Evolutionary conservation across 2,113 vertebrate genomes (phyloP).

Genomic region (Seriola quinqueradiata): DNA sequence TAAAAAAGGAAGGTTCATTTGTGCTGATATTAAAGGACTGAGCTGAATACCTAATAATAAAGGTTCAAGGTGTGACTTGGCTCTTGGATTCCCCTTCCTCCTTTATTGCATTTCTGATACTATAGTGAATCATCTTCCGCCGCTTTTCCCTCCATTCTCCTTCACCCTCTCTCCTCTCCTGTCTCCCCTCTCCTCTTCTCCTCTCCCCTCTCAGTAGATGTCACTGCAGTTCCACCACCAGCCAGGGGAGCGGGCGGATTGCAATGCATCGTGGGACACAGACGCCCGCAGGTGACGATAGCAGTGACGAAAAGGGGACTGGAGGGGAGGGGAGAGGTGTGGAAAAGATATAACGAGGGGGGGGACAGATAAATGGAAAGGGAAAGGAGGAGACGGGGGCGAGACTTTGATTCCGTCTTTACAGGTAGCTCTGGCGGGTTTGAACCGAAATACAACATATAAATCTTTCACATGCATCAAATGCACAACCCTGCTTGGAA

Average conservation of each 20-base stretch:
- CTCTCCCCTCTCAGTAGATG: constrained; percentile 82
- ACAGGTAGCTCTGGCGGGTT: constrained; percentile 18
- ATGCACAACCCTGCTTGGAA: constrained; percentile 1
- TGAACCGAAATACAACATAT: neutral
- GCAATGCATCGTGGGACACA: constrained; percentile 77
- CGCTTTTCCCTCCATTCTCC: neutral
- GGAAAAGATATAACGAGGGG: constrained; percentile 50
- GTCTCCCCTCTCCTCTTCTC: constrained; percentile 43
- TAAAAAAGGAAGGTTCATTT: constrained; percentile 9
- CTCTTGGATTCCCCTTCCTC: neutral
- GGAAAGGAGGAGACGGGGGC: constrained; percentile 16
- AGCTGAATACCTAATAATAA: constrained; percentile 35
- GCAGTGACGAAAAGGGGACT: constrained; percentile 59
- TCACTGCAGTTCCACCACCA: constrained; percentile 83
- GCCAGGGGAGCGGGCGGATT: constrained; percentile 43
- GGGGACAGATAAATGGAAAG: constrained; percentile 51
- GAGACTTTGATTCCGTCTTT: constrained; percentile 32
- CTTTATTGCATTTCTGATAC: constrained; percentile 25
- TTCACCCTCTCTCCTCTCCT: neutral
- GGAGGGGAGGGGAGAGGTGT: constrained; percentile 48
- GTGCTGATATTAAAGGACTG: constrained; percentile 45
- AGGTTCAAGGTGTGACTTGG: constrained; percentile 44
- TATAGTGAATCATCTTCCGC: constrained; percentile 11
- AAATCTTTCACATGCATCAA: neutral
- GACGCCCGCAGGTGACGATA: constrained; percentile 72